Conservation (phyloP, 2,888 invertebrate genomes). For the Andricus quercusramuli region DNA sequence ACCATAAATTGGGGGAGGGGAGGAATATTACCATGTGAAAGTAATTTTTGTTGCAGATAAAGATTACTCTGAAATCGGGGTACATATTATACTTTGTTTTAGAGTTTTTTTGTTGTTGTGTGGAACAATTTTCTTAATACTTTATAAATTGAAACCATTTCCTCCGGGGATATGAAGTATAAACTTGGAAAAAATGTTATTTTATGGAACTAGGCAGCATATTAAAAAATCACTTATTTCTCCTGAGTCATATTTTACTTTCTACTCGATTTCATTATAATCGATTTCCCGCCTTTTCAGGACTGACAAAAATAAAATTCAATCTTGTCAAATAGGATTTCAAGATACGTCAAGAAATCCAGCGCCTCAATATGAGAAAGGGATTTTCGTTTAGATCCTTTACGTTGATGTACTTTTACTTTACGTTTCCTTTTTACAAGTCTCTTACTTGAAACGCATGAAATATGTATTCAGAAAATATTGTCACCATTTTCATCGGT, state of each 20-base stretch:
- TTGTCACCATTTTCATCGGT: constrained; percentile 14
- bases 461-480: constrained; percentile 20
- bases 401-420: neutral
- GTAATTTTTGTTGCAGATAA: no score
- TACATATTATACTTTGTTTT: no score
- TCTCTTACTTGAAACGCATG: neutral
- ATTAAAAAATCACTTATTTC: neutral
- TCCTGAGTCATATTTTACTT: neutral
- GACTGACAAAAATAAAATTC: neutral
- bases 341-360: neutral
- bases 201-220: neutral
- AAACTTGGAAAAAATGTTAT: neutral
- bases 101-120: no score
- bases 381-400: neutral
- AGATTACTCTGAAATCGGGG: no score
- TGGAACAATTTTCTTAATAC: no score
- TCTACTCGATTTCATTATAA: neutral
- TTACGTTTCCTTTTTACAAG: neutral
- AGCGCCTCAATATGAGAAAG: neutral
- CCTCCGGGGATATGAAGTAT: no score
- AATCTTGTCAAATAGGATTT: neutral
- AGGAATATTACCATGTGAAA: no score
- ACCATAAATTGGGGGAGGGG: no score
- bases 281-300: neutral
- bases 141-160: no score